Conservation (phyloP, 2,888 invertebrate genomes). For the Acanthosepion esculentum region DNA sequence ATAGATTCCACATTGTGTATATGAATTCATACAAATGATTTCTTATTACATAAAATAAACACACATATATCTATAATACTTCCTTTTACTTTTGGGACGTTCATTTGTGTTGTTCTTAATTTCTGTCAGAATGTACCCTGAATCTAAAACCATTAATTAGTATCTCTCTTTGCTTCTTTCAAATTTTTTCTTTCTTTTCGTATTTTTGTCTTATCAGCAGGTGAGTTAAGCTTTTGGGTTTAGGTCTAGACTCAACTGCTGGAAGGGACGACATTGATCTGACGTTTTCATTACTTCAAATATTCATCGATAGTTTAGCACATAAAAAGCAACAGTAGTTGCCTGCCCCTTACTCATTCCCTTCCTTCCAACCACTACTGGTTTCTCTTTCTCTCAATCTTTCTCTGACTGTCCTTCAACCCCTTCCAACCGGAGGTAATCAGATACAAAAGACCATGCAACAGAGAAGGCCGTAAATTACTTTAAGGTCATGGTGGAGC, state of each 20-base stretch:
- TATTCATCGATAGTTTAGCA: conserved; percentile 33
- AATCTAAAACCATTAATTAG: background rate
- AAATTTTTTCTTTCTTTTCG: background rate
- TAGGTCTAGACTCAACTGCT: conserved; percentile 22
- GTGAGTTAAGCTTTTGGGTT: background rate
- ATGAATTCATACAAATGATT: background rate
- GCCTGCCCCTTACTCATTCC: conserved; percentile 10
- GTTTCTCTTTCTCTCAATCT: background rate
- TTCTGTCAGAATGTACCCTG: background rate
- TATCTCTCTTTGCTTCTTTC: background rate
- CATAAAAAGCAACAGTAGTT: conserved; percentile 21
- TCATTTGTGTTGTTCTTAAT: background rate
- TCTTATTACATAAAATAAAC: background rate
- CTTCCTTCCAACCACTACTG: background rate
- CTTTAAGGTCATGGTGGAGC: conserved; percentile 22
- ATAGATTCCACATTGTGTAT: background rate
- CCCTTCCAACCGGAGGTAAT: background rate
- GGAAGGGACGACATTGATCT: conserved; percentile 33
- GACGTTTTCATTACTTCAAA: conserved; percentile 33
- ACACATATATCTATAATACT: background rate
- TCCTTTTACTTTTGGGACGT: background rate
- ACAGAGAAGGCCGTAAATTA: conserved; percentile 21
- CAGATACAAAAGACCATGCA: conserved; percentile 23
- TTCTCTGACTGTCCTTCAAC: background rate
- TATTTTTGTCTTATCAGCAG: background rate